These are phyloP conservation scores for Anarsia innoxiella DNA, from an alignment of 2,888 invertebrate genomes.

Conservation along the genomic window DNA sequence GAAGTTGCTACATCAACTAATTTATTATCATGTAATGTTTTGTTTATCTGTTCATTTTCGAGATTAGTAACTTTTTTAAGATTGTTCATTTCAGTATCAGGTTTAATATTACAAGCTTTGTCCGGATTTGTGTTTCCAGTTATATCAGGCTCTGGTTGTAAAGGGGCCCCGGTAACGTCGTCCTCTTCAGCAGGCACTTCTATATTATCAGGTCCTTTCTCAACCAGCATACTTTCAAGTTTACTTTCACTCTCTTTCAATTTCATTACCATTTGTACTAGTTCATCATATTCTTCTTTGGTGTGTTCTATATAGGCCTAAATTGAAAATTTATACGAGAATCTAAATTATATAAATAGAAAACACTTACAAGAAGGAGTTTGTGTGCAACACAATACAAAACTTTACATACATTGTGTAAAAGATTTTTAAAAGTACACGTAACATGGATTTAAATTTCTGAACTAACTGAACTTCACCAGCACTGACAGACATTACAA, in stretches of 20 bases:
- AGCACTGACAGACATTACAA: too few relatives aligned
- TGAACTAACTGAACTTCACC: too few relatives aligned
- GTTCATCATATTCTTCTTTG: constrained; percentile 75
- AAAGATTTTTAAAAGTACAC: too few relatives aligned
- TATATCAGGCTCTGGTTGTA: background rate
- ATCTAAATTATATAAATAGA: background rate
- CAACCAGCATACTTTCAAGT: constrained; percentile 72
- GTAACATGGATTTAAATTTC: too few relatives aligned
- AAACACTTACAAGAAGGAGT: too few relatives aligned
- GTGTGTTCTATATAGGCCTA: constrained; percentile 71
- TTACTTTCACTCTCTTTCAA: constrained; percentile 82
- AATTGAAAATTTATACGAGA: constrained; percentile 36
- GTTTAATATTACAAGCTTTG: constrained; percentile 34
- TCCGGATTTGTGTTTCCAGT: constrained; percentile 23
- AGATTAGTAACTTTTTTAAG: constrained; percentile 64
- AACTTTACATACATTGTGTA: too few relatives aligned
- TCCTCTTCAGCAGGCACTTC: constrained; percentile 48
- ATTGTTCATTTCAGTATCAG: constrained; percentile 36
- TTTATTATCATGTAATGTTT: constrained; percentile 42
- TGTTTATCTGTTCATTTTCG: constrained; percentile 66
- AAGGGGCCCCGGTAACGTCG: constrained; percentile 18
- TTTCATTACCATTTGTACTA: constrained; percentile 79
- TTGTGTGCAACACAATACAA: too few relatives aligned
- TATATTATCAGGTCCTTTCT: constrained; percentile 47
- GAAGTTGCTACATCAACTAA: constrained; percentile 20